Conservation (phyloP, 2,113 vertebrate species). For the Antechinus flavipes region DNA sequence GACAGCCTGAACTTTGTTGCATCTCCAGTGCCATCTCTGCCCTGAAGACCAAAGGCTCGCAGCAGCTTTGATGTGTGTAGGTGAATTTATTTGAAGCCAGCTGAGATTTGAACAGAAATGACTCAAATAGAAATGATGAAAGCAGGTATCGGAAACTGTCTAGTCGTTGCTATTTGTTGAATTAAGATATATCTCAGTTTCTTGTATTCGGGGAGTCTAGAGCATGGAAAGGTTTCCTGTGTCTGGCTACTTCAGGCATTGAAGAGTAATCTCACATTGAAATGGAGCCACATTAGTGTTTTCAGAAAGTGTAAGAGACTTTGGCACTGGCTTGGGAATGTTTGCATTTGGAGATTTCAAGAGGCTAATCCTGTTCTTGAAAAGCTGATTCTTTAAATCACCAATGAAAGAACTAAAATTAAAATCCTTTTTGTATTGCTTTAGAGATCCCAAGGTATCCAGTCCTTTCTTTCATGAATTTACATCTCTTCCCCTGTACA, state of each 20-base stretch:
- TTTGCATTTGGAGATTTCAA: background rate
- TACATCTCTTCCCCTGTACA: background rate
- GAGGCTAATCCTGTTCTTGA: background rate
- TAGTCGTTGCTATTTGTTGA: slow-evolving; percentile 75
- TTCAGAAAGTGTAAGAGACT: background rate
- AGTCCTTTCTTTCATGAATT: too few species aligned
- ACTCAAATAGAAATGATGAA: slow-evolving; percentile 78
- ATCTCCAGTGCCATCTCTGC: background rate
- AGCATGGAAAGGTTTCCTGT: background rate
- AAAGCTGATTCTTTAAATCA: background rate
- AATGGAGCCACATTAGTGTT: background rate
- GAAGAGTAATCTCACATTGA: background rate
- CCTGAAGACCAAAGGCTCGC: slow-evolving; percentile 19
- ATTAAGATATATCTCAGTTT: slow-evolving; percentile 45
- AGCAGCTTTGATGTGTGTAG: slow-evolving; percentile 60
- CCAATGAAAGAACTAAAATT: background rate
- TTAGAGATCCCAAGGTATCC: background rate
- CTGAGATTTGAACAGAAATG: slow-evolving; percentile 77
- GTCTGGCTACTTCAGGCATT: background rate
- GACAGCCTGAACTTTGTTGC: slow-evolving; percentile 2
- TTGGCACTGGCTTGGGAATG: background rate
- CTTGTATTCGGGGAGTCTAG: slow-evolving; percentile 50
- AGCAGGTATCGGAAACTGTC: slow-evolving; percentile 77
- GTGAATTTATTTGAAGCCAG: slow-evolving; percentile 75
- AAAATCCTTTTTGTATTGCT: background rate